Conservation (phyloP, 2,888 invertebrate species). For the Plebejus melissa region DNA sequence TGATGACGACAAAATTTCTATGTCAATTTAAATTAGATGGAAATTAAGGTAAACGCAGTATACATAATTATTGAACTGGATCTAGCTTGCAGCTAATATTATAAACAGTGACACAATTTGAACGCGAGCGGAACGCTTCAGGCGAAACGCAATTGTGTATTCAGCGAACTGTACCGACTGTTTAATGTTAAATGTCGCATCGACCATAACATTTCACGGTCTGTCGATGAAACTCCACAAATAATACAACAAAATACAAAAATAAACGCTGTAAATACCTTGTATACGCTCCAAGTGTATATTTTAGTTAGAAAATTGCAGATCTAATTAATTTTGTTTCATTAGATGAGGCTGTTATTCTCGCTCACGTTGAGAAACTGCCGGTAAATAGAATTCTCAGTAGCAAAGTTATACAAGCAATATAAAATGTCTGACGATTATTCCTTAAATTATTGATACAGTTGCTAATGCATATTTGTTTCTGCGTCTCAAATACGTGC, state of each 20-base stretch:
- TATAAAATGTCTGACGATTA: neutral
- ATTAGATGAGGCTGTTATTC: neutral
- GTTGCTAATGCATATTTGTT: too few relatives aligned
- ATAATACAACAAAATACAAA: conserved; percentile 1
- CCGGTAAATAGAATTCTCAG: neutral
- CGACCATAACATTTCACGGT: conserved; percentile 19
- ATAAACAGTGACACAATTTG: conserved; percentile 14
- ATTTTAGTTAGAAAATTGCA: neutral
- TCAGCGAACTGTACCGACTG: conserved; percentile 22
- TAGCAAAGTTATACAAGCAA: neutral
- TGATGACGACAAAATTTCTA: neutral
- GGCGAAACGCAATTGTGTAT: conserved; percentile 22
- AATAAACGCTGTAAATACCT: neutral
- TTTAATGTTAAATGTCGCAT: conserved; percentile 20
- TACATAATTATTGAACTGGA: neutral
- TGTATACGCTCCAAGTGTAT: neutral
- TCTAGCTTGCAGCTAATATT: conserved; percentile 9
- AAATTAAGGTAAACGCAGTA: neutral
- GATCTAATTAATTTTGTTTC: neutral
- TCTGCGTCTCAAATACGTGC: too few relatives aligned
- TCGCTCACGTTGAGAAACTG: neutral
- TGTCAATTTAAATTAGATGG: neutral
- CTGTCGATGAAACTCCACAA: conserved; percentile 7
- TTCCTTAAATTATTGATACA: too few relatives aligned
- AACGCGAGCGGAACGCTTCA: conserved; percentile 3